A percentile compares a stretch with the other conserved stretches of the same genome.
Evolutionary conservation across 2,888 invertebrate species (phyloP).

Genomic region (Ypsolopha scabrella): DNA sequence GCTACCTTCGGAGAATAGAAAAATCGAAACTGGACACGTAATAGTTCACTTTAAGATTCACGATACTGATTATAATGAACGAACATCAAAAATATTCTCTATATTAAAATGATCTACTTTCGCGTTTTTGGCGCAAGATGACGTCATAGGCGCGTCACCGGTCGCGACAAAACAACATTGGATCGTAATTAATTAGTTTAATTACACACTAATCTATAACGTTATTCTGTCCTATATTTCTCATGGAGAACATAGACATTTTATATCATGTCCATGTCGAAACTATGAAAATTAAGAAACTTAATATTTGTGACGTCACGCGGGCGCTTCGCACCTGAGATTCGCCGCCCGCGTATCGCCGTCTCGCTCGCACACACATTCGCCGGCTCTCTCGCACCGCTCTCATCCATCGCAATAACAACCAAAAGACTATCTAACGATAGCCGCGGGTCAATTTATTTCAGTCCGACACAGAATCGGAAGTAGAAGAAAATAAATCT

Average conservation of each 20-base stretch:
- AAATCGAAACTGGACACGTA: slow-evolving; percentile 50
- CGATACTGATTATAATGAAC: slow-evolving; percentile 44
- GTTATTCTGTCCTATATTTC: slow-evolving; percentile 18
- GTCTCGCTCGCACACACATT: slow-evolving; percentile 24
- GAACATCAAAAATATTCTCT: slow-evolving; percentile 63
- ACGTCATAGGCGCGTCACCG: not conserved
- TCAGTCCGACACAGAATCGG: slow-evolving; percentile 44
- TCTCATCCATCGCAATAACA: slow-evolving; percentile 13
- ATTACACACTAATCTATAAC: slow-evolving; percentile 28
- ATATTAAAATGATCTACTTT: slow-evolving; percentile 52
- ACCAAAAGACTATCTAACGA: slow-evolving; percentile 14
- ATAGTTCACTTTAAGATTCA: slow-evolving; percentile 49
- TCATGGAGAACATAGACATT: slow-evolving; percentile 9
- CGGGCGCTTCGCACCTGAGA: slow-evolving; percentile 40
- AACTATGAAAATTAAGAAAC: slow-evolving; percentile 1
- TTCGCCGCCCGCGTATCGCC: slow-evolving; percentile 37
- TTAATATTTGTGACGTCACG: not conserved
- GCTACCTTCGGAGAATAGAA: slow-evolving; percentile 48
- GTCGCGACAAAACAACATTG: not conserved
- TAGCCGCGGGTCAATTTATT: slow-evolving; percentile 40
- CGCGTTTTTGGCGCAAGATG: slow-evolving; percentile 23
- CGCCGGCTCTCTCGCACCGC: slow-evolving; percentile 22
- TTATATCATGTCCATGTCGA: slow-evolving; percentile 11
- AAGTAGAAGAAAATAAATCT: slow-evolving; percentile 19
- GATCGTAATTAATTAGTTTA: no score